phyloP scores from a whole-genome alignment of 2,888 invertebrate genomes.

The Pedicia rivosa region DNA sequence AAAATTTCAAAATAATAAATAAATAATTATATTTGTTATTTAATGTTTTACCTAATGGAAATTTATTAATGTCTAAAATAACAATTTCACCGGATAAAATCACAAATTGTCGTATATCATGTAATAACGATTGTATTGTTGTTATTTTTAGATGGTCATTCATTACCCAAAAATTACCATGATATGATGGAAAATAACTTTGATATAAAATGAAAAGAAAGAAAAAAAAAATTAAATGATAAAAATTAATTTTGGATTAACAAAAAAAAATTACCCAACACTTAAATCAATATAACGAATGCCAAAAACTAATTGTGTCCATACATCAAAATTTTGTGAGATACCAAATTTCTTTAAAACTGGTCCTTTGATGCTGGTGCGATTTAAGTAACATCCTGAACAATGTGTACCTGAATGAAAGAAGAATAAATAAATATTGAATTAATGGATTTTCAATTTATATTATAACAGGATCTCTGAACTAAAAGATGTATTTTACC shows the following conservation, averaged over 20 bases:
- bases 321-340: constrained; percentile 58
- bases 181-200: constrained; percentile 7
- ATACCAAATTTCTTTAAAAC: constrained; percentile 30
- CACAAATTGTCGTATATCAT: constrained; percentile 51
- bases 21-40: constrained; percentile 14
- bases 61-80: constrained; percentile 68
- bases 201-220: neutral
- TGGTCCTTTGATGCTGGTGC: constrained; percentile 18
- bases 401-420: constrained; percentile 43
- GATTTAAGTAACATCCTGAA: constrained; percentile 36
- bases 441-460: too few species aligned
- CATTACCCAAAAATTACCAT: constrained; percentile 22
- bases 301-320: constrained; percentile 72
- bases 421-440: constrained; percentile 14
- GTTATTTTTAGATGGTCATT: constrained; percentile 34
- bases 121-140: constrained; percentile 46
- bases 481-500: constrained; percentile 16
- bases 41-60: too few species aligned
- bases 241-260: too few species aligned
- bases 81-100: constrained; percentile 53
- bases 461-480: too few species aligned
- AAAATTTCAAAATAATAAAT: constrained; percentile 5
- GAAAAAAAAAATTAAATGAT: too few species aligned
- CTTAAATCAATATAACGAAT: constrained; percentile 69
- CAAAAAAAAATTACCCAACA: too few species aligned